These are phyloP conservation scores for Phylloscopus trochilus DNA, from an alignment of 2,113 vertebrate species.

Conservation along the genomic window DNA sequence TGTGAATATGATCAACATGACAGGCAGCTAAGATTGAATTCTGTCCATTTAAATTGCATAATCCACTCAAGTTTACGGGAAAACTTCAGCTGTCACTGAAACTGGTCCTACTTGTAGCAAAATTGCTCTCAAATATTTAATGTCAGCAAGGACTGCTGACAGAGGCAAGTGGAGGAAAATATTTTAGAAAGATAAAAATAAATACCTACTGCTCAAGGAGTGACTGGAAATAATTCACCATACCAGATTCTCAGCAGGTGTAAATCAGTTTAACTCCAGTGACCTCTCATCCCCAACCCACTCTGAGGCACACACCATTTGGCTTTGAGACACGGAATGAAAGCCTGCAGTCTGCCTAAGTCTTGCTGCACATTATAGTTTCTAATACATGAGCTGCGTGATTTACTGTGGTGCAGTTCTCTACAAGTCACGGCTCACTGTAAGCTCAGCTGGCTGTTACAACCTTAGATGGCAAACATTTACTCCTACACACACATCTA, in stretches of 20 bases:
- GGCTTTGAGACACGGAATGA: background rate
- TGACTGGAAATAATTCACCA: background rate
- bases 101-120: background rate
- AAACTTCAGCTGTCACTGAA: constrained; percentile 30
- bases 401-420: background rate
- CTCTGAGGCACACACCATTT: background rate
- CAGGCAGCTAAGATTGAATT: background rate
- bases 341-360: background rate
- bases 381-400: background rate
- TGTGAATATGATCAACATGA: constrained; percentile 11
- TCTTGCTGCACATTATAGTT: background rate
- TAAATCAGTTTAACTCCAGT: background rate
- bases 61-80: background rate
- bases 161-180: background rate
- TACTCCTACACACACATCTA: background rate
- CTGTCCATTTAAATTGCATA: background rate
- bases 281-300: background rate
- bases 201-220: background rate
- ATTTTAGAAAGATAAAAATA: background rate
- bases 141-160: background rate
- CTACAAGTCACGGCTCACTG: background rate
- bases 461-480: background rate
- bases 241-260: background rate
- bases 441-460: background rate
- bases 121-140: constrained; percentile 15